phyloP scores from a whole-genome alignment of 1,140 invertebrate species.

The honey bee (Apis mellifera) region DNA sequence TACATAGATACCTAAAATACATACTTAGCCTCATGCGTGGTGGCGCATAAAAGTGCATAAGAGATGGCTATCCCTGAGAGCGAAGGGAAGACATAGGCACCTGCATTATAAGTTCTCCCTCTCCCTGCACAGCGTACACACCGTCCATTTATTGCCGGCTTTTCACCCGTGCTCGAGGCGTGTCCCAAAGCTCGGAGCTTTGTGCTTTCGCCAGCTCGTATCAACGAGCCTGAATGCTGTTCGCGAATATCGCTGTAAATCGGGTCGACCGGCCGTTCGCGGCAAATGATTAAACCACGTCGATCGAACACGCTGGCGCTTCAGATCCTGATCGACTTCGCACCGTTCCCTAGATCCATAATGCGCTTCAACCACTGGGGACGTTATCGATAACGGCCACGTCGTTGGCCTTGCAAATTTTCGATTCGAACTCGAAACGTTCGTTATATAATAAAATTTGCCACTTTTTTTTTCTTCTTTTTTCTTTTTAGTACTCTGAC shows the following conservation, averaged over 20 bases:
- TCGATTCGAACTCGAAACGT: too few species aligned
- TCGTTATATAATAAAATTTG: too few species aligned
- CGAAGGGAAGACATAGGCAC: constrained; percentile 72
- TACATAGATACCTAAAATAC: constrained; percentile 67
- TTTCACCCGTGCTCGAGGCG: constrained; percentile 70
- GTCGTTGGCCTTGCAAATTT: background rate
- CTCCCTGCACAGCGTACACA: constrained; percentile 68
- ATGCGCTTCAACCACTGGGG: background rate
- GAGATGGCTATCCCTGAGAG: constrained; percentile 77
- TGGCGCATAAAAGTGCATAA: constrained; percentile 79
- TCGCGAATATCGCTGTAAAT: constrained; percentile 50
- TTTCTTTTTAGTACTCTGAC: too few species aligned
- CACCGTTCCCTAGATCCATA: background rate
- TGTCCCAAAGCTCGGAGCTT: constrained; percentile 73
- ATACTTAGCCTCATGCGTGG: constrained; percentile 60
- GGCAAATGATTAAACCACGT: constrained; percentile 38
- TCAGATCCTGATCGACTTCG: background rate
- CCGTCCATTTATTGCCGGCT: constrained; percentile 77
- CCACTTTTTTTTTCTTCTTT: too few species aligned
- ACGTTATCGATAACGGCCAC: background rate
- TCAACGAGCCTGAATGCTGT: constrained; percentile 58
- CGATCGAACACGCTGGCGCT: constrained; percentile 16
- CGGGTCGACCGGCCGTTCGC: constrained; percentile 47
- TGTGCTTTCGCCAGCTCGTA: constrained; percentile 70
- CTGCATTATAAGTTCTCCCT: constrained; percentile 73